Evolutionary conservation across 2,888 invertebrate genomes (phyloP).

Genomic region (Drosophila colorata): DNA sequence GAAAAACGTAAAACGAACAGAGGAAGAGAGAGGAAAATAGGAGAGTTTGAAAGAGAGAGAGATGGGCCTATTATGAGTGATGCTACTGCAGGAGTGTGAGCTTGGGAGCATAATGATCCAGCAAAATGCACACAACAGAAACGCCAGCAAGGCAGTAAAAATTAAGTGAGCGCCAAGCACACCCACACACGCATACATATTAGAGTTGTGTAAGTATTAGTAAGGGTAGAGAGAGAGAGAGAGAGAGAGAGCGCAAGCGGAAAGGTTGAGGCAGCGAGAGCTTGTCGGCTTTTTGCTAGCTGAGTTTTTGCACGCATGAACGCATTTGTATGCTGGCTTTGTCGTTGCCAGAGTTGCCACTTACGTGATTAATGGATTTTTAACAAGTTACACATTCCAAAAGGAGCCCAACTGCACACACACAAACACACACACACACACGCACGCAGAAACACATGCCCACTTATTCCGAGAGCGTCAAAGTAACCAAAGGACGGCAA

Average conservation of each 20-base stretch:
- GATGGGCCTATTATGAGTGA: conserved; percentile 14
- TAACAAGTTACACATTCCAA: conserved; percentile 78
- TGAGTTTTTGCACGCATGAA: conserved; percentile 73
- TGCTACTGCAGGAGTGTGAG: conserved; percentile 2
- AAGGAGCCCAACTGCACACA: conserved; percentile 50
- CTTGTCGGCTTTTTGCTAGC: conserved; percentile 69
- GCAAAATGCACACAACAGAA: conserved; percentile 71
- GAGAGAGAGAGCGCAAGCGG: neutral
- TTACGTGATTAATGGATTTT: conserved; percentile 83
- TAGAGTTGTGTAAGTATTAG: conserved; percentile 33
- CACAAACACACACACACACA: conserved; percentile 26
- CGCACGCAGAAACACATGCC: conserved; percentile 16
- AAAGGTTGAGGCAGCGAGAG: conserved; percentile 11
- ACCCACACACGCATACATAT: conserved; percentile 39
- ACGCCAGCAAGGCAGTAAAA: conserved; percentile 65
- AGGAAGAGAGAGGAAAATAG: neutral
- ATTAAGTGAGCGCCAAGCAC: conserved; percentile 56
- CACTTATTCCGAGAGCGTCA: conserved; percentile 65
- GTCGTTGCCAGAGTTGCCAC: conserved; percentile 78
- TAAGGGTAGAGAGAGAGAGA: neutral
- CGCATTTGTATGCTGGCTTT: conserved; percentile 81
- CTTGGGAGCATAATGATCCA: conserved; percentile 67
- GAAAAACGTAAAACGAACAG: conserved; percentile 17
- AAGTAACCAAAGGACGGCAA: conserved; percentile 72
- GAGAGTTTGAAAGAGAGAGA: neutral